A percentile compares a stretch with the other conserved stretches of the same genome.
phyloP scores from a whole-genome alignment of 2,113 vertebrate species.

The Gavialis gangeticus region DNA sequence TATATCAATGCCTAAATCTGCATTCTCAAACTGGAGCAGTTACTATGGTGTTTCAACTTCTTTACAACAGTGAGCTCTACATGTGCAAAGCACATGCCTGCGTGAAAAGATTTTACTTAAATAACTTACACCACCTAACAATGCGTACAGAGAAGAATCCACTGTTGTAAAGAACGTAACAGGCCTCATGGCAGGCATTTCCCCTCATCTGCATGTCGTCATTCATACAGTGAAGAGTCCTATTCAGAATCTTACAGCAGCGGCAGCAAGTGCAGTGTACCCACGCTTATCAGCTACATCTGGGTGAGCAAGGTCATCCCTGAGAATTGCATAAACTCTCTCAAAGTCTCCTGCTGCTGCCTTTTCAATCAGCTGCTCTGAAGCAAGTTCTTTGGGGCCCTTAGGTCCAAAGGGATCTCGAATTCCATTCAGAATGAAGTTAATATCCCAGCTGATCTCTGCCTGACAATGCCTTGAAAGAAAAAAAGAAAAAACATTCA shows the following conservation, averaged over 20 bases:
- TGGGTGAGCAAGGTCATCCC: slow-evolving; percentile 70
- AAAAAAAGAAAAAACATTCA: not conserved
- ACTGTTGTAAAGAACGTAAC: not conserved
- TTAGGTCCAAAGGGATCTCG: slow-evolving; percentile 73
- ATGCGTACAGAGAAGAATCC: not conserved
- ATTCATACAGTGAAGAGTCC: not conserved
- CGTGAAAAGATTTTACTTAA: not conserved
- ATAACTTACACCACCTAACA: not conserved
- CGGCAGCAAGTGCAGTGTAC: slow-evolving; percentile 84
- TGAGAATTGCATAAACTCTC: slow-evolving; percentile 74
- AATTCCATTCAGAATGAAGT: slow-evolving; percentile 75
- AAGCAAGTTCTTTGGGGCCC: slow-evolving; percentile 82
- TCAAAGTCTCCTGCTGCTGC: slow-evolving; percentile 78
- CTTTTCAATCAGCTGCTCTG: slow-evolving; percentile 81
- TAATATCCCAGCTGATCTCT: slow-evolving; percentile 75
- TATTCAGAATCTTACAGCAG: slow-evolving; percentile 78
- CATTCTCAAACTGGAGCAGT: not conserved
- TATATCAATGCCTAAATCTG: not conserved
- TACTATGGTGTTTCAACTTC: not conserved
- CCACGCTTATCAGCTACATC: slow-evolving; percentile 84
- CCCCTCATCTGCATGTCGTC: not conserved
- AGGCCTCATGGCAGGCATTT: not conserved
- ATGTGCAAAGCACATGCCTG: not conserved
- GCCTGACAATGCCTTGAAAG: slow-evolving; percentile 49
- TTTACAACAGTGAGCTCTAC: not conserved